These are phyloP conservation scores for Mythimna ferrago DNA, from an alignment of 2,888 invertebrate genomes.

Conservation along the genomic window DNA sequence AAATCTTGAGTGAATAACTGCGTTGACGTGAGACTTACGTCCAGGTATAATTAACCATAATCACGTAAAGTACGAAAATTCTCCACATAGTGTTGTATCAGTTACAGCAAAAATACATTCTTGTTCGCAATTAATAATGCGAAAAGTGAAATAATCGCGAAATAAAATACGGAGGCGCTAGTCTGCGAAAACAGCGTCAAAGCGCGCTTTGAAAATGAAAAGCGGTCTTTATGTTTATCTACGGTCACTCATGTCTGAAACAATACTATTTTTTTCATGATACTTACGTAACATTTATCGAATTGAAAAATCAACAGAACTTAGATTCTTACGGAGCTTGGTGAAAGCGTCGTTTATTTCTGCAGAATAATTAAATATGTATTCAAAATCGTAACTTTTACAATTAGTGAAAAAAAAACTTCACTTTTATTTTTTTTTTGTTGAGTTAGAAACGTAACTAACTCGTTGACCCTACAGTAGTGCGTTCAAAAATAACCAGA, in stretches of 20 bases:
- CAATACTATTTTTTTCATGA: not conserved
- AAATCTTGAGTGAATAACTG: conserved; percentile 61
- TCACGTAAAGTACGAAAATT: conserved; percentile 48
- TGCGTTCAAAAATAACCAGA: too few species aligned
- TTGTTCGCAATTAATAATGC: not conserved
- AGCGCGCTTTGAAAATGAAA: not conserved
- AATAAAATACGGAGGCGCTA: not conserved
- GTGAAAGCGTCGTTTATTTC: too few species aligned
- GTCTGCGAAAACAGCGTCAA: not conserved
- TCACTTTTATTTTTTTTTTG: too few species aligned
- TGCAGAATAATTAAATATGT: too few species aligned
- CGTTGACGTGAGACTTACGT: conserved; percentile 68
- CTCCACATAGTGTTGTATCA: conserved; percentile 21
- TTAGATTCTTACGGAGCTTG: not conserved
- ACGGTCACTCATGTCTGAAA: not conserved
- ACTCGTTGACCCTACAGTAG: too few species aligned
- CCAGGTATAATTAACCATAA: conserved; percentile 62
- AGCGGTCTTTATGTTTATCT: not conserved
- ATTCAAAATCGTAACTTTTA: not conserved
- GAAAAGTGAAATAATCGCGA: not conserved
- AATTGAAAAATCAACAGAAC: not conserved
- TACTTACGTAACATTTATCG: too few species aligned
- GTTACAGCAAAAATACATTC: not conserved
- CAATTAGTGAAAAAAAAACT: not conserved
- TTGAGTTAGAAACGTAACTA: too few species aligned